phyloP scores from a whole-genome alignment of 53 echinoderm and acorn worm genomes.

The Arbacia lixula region DNA sequence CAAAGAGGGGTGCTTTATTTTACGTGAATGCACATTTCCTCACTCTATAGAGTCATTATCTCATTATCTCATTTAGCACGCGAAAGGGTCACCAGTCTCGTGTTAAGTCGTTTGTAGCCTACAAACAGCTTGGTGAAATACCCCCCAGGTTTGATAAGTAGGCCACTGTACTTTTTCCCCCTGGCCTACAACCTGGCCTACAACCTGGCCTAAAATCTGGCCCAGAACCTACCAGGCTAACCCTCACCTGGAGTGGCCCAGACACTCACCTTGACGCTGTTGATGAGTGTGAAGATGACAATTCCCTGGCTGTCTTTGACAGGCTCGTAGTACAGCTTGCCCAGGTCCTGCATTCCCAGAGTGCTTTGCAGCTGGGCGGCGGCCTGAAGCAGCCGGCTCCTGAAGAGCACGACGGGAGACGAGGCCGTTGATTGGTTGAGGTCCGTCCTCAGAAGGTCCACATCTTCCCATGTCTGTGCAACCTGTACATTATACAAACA shows the following conservation, averaged over 20 bases:
- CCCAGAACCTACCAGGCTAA: no score
- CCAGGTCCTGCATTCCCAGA: constrained; percentile 91
- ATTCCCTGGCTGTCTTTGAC: constrained; percentile 91
- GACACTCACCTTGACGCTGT: constrained; percentile 89
- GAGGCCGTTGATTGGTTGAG: constrained; percentile 84
- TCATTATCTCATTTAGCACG: no score
- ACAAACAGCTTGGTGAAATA: no score
- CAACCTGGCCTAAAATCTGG: background rate
- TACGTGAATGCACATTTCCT: no score
- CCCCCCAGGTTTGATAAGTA: no score
- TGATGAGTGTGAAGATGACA: constrained; percentile 85
- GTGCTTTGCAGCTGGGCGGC: constrained; percentile 90
- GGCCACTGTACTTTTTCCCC: no score
- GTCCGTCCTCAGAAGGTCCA: constrained; percentile 86
- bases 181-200: no score
- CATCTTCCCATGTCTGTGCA: constrained; percentile 97
- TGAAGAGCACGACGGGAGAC: constrained; percentile 87
- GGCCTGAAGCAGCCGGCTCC: constrained; percentile 84
- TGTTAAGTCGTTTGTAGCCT: no score
- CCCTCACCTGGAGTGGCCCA: no score
- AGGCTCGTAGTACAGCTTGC: constrained; percentile 95
- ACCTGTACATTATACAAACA: constrained; percentile 60
- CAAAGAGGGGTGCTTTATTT: no score
- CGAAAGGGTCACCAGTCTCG: no score
- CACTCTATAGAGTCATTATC: no score